phyloP scores from a whole-genome alignment of 1,140 invertebrate species.

The Chymomyza costata region DNA sequence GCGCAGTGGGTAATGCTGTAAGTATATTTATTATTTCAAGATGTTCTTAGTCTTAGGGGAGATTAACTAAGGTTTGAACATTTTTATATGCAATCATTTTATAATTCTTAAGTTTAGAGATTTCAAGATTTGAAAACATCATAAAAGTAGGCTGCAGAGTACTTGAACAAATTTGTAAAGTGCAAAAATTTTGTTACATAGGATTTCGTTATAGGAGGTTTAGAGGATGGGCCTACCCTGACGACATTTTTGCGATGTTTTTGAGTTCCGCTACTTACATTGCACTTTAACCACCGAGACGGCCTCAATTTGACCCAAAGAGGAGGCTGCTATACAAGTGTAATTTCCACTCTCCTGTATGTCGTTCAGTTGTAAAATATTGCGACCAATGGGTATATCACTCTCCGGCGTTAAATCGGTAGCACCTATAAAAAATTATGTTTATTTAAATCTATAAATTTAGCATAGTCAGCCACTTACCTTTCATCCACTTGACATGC shows the following conservation, averaged over 20 bases:
- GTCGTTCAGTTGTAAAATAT: slow-evolving; percentile 89
- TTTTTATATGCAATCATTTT: no score
- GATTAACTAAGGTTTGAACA: no score
- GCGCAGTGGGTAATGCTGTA: slow-evolving; percentile 90
- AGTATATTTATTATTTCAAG: no score
- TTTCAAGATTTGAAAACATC: no score
- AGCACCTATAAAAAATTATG: slow-evolving; percentile 76
- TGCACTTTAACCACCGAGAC: slow-evolving; percentile 94
- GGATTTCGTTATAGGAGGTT: no score
- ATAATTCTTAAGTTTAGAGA: no score
- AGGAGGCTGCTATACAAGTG: slow-evolving; percentile 96
- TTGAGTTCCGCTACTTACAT: slow-evolving; percentile 82
- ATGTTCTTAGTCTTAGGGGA: no score
- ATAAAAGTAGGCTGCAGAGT: no score
- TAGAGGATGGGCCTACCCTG: no score
- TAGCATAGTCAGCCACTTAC: slow-evolving; percentile 53
- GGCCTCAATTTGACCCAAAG: slow-evolving; percentile 92
- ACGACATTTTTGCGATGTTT: not conserved
- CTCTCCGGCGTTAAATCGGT: slow-evolving; percentile 90
- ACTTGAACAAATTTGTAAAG: not conserved
- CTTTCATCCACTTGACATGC: slow-evolving; percentile 95
- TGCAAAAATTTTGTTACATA: not conserved
- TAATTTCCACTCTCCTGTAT: slow-evolving; percentile 96
- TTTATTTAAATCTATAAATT: not conserved
- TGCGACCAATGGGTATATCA: slow-evolving; percentile 88